Evolutionary conservation across 2,888 invertebrate genomes (phyloP).

Genomic region (Ochropleura leucogaster): DNA sequence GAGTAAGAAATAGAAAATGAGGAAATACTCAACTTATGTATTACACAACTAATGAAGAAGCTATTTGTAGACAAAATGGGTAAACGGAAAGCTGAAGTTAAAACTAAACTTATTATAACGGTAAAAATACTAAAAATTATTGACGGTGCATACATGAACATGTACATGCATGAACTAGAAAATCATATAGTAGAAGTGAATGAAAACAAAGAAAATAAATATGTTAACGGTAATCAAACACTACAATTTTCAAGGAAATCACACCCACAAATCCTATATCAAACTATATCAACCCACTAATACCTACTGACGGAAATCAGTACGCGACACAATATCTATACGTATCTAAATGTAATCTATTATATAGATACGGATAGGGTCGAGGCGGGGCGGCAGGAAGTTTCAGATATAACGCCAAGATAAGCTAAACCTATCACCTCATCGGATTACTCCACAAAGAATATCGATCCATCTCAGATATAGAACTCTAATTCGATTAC

Average conservation of each 20-base stretch:
- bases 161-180: no score
- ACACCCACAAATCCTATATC: constrained; percentile 33
- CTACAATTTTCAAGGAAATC: constrained; percentile 41
- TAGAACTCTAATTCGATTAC: constrained; percentile 80
- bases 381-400: constrained; percentile 66
- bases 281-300: constrained; percentile 45
- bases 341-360: constrained; percentile 62
- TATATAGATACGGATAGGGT: constrained; percentile 65
- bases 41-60: background rate
- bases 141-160: no score
- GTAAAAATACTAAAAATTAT: background rate
- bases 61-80: background rate
- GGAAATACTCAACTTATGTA: background rate
- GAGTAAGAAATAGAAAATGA: constrained; percentile 18
- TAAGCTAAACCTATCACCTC: constrained; percentile 70
- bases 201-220: constrained; percentile 17
- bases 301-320: constrained; percentile 56
- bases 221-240: constrained; percentile 20
- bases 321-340: constrained; percentile 54
- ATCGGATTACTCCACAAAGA: constrained; percentile 79
- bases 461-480: constrained; percentile 67
- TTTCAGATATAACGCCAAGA: constrained; percentile 63
- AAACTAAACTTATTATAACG: background rate
- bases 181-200: background rate
- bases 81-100: background rate